Percentiles rank a stretch among this genome's conserved stretches.
phyloP scores from a whole-genome alignment of 2,113 vertebrate genomes.

The Pipa parva region DNA sequence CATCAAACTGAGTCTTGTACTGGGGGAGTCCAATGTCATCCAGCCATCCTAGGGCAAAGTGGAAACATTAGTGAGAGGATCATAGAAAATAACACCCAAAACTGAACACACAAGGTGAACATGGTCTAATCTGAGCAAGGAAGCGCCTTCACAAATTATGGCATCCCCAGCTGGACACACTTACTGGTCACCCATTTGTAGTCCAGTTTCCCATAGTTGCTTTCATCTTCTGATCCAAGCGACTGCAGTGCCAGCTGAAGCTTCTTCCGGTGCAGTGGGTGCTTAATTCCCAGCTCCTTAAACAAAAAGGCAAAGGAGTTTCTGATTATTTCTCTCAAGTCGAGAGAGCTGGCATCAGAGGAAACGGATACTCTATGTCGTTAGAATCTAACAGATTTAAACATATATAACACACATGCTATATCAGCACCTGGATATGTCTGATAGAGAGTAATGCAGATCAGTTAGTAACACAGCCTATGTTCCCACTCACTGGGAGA shows the following conservation, averaged over 20 bases:
- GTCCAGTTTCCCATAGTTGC: slow-evolving; percentile 89
- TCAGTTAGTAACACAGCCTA: too few species aligned
- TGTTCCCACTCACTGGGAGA: too few species aligned
- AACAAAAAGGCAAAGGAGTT: neutral
- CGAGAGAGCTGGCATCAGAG: too few species aligned
- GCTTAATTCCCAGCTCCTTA: slow-evolving; percentile 94
- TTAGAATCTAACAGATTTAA: too few species aligned
- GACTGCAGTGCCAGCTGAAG: slow-evolving; percentile 93
- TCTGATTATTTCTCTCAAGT: too few species aligned
- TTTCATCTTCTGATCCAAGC: slow-evolving; percentile 91
- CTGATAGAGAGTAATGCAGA: too few species aligned
- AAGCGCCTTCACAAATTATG: neutral
- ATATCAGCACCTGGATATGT: too few species aligned
- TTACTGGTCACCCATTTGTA: slow-evolving; percentile 97
- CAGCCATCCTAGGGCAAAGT: slow-evolving; percentile 76
- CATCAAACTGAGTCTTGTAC: slow-evolving; percentile 97
- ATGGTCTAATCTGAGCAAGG: neutral
- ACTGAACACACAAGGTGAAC: too few species aligned
- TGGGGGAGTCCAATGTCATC: slow-evolving; percentile 97
- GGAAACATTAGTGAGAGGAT: neutral
- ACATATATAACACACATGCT: too few species aligned
- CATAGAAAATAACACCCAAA: too few species aligned
- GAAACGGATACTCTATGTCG: too few species aligned
- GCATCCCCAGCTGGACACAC: slow-evolving; percentile 31
- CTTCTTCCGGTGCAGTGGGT: slow-evolving; percentile 89